These are phyloP conservation scores for Pyrrhosoma nymphula DNA, from an alignment of 2,888 invertebrate genomes.

Conservation along the genomic window DNA sequence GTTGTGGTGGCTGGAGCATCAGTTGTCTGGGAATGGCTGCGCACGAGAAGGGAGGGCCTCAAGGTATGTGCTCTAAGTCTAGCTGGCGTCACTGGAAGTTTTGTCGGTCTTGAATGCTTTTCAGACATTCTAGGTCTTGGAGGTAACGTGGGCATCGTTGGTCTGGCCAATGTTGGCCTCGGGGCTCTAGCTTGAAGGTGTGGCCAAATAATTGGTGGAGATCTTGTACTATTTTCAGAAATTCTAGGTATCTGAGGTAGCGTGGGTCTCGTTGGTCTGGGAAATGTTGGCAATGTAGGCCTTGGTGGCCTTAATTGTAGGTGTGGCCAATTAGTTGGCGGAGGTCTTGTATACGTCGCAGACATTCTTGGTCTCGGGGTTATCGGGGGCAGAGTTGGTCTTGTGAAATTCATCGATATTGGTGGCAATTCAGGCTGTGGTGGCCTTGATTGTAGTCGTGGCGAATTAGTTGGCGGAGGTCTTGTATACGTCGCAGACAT, in stretches of 20 bases:
- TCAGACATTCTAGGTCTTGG: background rate
- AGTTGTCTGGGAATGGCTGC: no score
- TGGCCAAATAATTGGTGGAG: background rate
- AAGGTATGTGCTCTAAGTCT: background rate
- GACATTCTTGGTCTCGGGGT: background rate
- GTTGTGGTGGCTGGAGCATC: background rate
- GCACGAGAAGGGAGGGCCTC: no score
- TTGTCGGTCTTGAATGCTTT: background rate
- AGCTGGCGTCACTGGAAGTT: background rate
- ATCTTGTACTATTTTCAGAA: background rate
- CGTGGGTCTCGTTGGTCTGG: background rate
- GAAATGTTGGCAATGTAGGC: background rate
- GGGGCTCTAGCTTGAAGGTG: background rate
- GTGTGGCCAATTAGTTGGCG: background rate
- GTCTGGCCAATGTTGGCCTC: background rate
- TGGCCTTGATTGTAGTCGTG: background rate
- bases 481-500: background rate
- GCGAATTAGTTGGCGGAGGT: background rate
- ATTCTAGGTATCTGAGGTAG: background rate
- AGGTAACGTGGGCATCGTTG: background rate
- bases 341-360: background rate
- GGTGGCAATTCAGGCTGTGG: background rate
- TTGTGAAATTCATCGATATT: background rate
- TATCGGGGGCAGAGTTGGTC: background rate
- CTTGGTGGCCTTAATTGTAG: background rate